These are phyloP conservation scores for Cyrtonyx montezumae DNA, from an alignment of 2,113 vertebrate species.

Conservation along the genomic window DNA sequence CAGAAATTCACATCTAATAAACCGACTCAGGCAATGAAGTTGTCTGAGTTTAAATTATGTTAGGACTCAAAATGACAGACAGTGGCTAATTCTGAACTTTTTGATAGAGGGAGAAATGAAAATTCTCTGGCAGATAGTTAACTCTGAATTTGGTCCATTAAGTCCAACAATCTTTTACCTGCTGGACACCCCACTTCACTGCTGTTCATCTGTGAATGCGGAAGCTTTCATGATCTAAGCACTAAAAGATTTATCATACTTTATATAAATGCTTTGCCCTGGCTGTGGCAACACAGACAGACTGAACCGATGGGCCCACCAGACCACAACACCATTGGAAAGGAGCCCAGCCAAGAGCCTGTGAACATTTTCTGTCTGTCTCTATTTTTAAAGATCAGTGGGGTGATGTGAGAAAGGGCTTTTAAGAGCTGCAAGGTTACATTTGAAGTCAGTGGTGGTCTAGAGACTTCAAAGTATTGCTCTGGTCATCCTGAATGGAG, in stretches of 20 bases:
- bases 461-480: not conserved
- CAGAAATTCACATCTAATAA: not conserved
- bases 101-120: not conserved
- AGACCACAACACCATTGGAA: accelerated
- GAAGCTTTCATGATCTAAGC: not conserved
- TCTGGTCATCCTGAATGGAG: not conserved
- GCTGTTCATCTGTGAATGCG: not conserved
- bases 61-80: not conserved
- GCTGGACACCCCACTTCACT: not conserved
- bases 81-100: not conserved
- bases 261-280: not conserved
- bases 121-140: not conserved
- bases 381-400: not conserved
- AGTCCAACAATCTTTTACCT: not conserved
- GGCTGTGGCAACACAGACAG: not conserved
- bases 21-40: not conserved
- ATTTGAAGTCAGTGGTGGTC: not conserved
- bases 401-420: not conserved
- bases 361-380: not conserved
- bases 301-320: not conserved
- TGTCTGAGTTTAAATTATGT: not conserved
- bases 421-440: not conserved
- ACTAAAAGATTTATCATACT: not conserved
- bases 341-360: not conserved
- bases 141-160: not conserved